Base-by-base conservation (phyloP, 2,113 vertebrate species). In the Henicopernis longicauda region DNA sequence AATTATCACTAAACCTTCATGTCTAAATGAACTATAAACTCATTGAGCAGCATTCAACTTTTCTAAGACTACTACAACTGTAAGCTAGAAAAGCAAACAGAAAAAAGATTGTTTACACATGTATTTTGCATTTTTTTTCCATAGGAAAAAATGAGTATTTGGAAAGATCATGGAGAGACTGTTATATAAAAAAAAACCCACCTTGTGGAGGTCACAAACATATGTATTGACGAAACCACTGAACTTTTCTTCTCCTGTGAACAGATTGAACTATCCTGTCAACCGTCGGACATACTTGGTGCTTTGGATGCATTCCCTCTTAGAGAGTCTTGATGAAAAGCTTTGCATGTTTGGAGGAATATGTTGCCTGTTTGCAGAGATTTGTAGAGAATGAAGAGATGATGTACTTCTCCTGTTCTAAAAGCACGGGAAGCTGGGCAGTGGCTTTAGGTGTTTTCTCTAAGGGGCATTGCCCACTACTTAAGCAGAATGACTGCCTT, bases 151-250 rank as follows among this genome's bases (percentile, higher is more conserved):
- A 58, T 3, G 2, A 36, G 2, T 50, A 19, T 78, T 87, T 91
- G 31, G 47, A 72, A 65, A 25, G 26, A 9, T 63, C 25, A 9
- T 16, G 6, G 20, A 59, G 23, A 86, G 26, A 38, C 23, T 21
- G 13, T 40, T 79, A 29, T 20, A 8, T 34, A 73, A 66, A 67
- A 50, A 6, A 1, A 10, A 17, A 22, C 27, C 36, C 36, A 29
- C 52, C 34, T 82, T 29, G 11, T 38, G 40, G 42, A 62, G 16
- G 29, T 77, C 16, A 29, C 40, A 78, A 32, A 32, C 6, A 2
- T 19, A 9, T 1, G 12, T 55, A 26, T 45, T 34, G 0, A 1
- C 59, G 62, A 78, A 77, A 78, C 0, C 1, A 14, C 29, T 58
- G 55, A 74, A 13, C 44, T 80, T 45, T 21, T 62, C 14, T 67